Conservation (phyloP, 2,888 invertebrate species). For the Geophilus truncorum region DNA sequence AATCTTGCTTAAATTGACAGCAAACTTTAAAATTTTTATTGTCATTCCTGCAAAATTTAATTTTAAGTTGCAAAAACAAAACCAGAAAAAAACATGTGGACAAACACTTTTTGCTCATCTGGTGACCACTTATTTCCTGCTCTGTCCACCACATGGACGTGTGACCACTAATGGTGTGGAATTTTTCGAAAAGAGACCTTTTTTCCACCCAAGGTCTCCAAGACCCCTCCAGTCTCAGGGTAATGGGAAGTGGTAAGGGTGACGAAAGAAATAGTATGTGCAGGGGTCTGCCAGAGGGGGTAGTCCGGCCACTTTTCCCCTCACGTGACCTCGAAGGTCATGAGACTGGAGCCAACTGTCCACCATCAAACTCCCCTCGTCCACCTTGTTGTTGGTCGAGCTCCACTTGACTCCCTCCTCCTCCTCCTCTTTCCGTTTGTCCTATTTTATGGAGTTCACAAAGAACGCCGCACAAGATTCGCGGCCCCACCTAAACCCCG, state of each 20-base stretch:
- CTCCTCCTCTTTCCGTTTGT: conserved; percentile 17
- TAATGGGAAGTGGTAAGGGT: too few species aligned
- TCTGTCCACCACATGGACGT: not conserved
- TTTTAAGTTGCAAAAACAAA: too few species aligned
- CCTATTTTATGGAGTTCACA: conserved; percentile 24
- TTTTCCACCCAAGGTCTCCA: not conserved
- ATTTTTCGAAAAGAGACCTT: not conserved
- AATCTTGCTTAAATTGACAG: too few species aligned
- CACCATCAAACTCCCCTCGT: conserved; percentile 27
- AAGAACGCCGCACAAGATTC: conserved; percentile 25
- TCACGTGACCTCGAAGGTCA: not conserved
- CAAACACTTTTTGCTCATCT: too few species aligned
- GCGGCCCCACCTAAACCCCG: not conserved
- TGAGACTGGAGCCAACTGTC: conserved; percentile 25
- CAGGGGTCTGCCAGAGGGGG: not conserved
- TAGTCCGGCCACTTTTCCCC: conserved; percentile 8
- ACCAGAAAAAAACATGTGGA: too few species aligned
- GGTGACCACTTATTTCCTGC: not conserved
- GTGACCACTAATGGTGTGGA: not conserved
- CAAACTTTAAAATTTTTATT: too few species aligned
- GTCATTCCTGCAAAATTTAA: too few species aligned
- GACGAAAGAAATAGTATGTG: not conserved
- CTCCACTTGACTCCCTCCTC: conserved; percentile 20
- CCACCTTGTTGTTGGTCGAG: conserved; percentile 15
- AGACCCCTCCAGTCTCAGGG: too few species aligned